These are phyloP conservation scores for Nowickia ferox DNA, from an alignment of 2,888 invertebrate species.

Conservation along the genomic window DNA sequence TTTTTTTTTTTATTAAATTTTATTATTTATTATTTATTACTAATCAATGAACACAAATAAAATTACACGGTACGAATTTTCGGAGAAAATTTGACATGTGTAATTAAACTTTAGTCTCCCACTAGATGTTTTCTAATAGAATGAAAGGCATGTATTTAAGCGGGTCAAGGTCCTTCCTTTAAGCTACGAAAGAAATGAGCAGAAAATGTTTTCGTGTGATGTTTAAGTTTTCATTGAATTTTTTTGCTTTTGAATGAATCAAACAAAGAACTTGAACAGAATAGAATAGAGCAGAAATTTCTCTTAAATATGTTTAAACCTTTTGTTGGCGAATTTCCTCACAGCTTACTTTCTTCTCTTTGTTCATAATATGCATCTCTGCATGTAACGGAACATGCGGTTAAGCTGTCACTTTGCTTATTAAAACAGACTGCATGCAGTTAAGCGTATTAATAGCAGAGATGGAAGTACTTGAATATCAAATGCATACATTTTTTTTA, in stretches of 20 bases:
- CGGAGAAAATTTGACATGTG: too few species aligned
- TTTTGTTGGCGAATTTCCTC: not conserved
- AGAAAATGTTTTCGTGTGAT: not conserved
- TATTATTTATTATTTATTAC: too few species aligned
- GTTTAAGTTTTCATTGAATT: not conserved
- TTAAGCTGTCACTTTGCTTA: slow-evolving; percentile 7
- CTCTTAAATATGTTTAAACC: not conserved
- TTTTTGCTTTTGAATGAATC: not conserved
- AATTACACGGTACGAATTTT: too few species aligned
- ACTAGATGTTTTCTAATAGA: too few species aligned
- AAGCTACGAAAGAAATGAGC: slow-evolving; percentile 5
- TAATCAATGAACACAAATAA: too few species aligned
- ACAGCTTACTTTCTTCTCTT: not conserved
- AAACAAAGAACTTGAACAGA: too few species aligned
- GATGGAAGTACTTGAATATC: too few species aligned
- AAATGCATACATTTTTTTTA: too few species aligned
- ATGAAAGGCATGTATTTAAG: too few species aligned
- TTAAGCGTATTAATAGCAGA: not conserved
- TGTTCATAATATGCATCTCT: not conserved
- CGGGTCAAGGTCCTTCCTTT: slow-evolving; percentile 47
- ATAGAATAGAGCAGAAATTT: not conserved
- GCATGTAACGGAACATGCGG: not conserved
- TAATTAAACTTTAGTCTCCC: too few species aligned
- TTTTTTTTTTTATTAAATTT: too few species aligned
- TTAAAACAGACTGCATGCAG: not conserved